phyloP scores from a whole-genome alignment of 2,888 invertebrate genomes.

The Andricus curvator region DNA sequence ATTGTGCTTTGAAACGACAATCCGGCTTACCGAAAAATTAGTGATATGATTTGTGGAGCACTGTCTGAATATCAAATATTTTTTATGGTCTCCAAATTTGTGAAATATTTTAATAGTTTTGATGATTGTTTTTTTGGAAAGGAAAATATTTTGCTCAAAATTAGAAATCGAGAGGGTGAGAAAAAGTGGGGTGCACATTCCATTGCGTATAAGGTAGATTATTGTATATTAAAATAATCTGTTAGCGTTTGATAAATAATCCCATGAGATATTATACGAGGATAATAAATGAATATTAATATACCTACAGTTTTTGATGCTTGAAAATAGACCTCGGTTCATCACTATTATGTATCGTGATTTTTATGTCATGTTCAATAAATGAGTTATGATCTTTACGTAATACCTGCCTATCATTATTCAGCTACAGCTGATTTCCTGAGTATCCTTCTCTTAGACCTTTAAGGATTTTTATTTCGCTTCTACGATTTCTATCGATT shows the following conservation, averaged over 20 bases:
- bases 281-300: constrained; percentile 61
- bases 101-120: no score
- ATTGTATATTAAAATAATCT: constrained; percentile 61
- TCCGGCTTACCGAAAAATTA: not conserved
- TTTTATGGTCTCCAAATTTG: not conserved
- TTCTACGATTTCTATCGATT: constrained; percentile 2
- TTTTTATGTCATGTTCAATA: constrained; percentile 77
- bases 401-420: constrained; percentile 30
- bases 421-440: constrained; percentile 13
- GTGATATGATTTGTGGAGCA: not conserved
- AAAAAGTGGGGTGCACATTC: constrained; percentile 67
- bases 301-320: constrained; percentile 64
- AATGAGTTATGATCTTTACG: constrained; percentile 63
- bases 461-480: constrained; percentile 9
- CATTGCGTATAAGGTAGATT: constrained; percentile 61
- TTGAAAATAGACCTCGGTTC: constrained; percentile 67
- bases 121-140: no score
- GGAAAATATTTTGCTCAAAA: constrained; percentile 32
- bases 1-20: not conserved
- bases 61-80: not conserved
- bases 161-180: constrained; percentile 32
- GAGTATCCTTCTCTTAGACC: constrained; percentile 8
- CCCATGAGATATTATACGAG: constrained; percentile 60
- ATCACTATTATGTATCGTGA: constrained; percentile 71
- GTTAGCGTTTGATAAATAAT: constrained; percentile 70